These are phyloP conservation scores for Diadema setosum DNA, from an alignment of 35 echinoderm and acorn worm species.

Conservation along the genomic window DNA sequence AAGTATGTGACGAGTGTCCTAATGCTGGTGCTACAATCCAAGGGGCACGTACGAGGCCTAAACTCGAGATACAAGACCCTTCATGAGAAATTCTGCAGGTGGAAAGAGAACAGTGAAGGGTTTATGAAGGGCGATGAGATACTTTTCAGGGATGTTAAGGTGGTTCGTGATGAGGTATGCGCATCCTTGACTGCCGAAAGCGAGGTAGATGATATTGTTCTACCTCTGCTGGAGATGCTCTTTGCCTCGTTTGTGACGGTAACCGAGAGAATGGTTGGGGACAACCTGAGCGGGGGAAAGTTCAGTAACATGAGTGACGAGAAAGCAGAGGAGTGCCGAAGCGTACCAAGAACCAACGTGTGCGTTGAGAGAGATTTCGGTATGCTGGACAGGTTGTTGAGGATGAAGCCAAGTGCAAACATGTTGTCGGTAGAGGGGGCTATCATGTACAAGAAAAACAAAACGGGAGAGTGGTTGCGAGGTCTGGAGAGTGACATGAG, in stretches of 20 bases:
- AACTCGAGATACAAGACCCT: conserved; percentile 20
- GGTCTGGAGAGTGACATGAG: neutral
- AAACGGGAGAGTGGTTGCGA: conserved; percentile 24
- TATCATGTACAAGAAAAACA: conserved; percentile 64
- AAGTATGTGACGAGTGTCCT: conserved; percentile 50
- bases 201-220: neutral
- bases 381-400: conserved; percentile 56
- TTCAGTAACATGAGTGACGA: no score
- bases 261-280: neutral
- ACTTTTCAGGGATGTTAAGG: neutral
- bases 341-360: conserved; percentile 65
- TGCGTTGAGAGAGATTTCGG: conserved; percentile 67
- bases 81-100: neutral
- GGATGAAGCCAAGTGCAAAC: conserved; percentile 42
- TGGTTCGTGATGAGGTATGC: neutral
- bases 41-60: conserved; percentile 11
- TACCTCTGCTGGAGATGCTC: neutral
- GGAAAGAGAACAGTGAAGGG: conserved; percentile 22
- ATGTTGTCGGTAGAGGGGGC: conserved; percentile 39
- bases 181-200: neutral
- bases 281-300: neutral
- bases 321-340: neutral
- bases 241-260: neutral
- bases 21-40: conserved; percentile 36
- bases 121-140: conserved; percentile 22